A percentile compares a stretch with the other conserved stretches of the same genome.
Evolutionary conservation across 2,113 vertebrate genomes (phyloP).

Genomic region (Cranoglanis bouderius): DNA sequence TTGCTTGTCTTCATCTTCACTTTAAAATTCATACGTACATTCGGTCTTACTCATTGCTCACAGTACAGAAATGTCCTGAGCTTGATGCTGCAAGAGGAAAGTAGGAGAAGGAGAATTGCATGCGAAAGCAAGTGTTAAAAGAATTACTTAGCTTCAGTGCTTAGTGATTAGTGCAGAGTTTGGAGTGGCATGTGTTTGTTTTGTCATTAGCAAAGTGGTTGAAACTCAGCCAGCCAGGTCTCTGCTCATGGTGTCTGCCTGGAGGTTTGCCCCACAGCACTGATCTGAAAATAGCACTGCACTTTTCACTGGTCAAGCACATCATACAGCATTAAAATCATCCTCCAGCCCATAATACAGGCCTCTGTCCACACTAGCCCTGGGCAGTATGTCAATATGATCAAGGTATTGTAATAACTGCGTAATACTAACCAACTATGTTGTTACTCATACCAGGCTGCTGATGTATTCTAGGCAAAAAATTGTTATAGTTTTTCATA

Average conservation of each 20-base stretch:
- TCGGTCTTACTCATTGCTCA: background rate
- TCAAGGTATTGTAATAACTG: background rate
- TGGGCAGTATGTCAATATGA: background rate
- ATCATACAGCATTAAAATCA: background rate
- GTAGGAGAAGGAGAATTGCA: background rate
- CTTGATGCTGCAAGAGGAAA: background rate
- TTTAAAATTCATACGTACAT: background rate
- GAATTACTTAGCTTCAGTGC: conserved; percentile 2
- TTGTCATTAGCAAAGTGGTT: conserved; percentile 63
- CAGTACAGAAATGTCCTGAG: background rate
- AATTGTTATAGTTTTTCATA: background rate
- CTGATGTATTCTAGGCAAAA: background rate
- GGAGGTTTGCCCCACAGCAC: conserved; percentile 12
- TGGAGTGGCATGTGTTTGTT: conserved; percentile 23
- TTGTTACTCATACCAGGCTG: background rate
- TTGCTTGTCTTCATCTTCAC: background rate
- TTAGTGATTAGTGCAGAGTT: conserved; percentile 32
- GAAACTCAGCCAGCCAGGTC: conserved; percentile 61
- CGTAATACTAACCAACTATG: background rate
- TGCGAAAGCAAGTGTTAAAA: background rate
- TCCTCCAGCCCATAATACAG: background rate
- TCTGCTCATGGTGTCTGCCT: conserved; percentile 34
- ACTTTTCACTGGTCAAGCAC: background rate
- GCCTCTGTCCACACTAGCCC: background rate
- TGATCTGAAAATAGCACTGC: conserved; percentile 6